Base-by-base conservation (phyloP, 2,797 vertebrate species). In the Amblyopsis hoosieri region DNA sequence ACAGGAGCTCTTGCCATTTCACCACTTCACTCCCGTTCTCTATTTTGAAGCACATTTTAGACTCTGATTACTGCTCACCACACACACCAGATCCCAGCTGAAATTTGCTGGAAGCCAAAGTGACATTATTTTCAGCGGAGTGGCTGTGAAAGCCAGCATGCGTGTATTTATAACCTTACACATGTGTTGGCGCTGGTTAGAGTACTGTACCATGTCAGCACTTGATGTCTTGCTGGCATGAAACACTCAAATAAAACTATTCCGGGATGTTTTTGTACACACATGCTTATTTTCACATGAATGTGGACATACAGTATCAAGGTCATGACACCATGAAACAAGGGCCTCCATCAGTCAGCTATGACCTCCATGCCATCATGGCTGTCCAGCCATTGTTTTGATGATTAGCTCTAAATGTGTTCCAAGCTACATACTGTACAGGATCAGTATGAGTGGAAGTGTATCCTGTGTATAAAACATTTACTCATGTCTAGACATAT, bases 21-120 rank as follows among this genome's bases (percentile, higher is more conserved):
- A 71, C 56, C 63, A 74, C 75, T 59, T 78, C 65, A 14, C 71
- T 76, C 75, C 85, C 81, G 79, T 88, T 88, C 75, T 76, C 82
- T 72, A 81, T 87, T 86, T 86, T 80, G 86, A 89, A 83, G 83
- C 75, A 81, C 75, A 82, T 85, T 91, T 87, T 85, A 90, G 91
- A 79, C 86, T 81, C 84, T 91, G 90, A 93, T 93, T 92, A 93
- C 85, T 80, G 84, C 78, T 80, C 74, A 75, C 72, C 78, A 75
- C 80, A 77, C 74, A 78, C 86, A 57, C 85, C 83, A 85, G 82
- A 90, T 86, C 87, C 81, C 81, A 81, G 85, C 66, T 73, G 62
- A 77, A 80, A 72, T 73, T 72, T 60, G 73, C 80, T 70, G 60
- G 56, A 54, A 66, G 67, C 75, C 80, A 66, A 66, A 79, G 78